phyloP scores from a whole-genome alignment of 2,888 invertebrate genomes.

The Hyposoter didymator region DNA sequence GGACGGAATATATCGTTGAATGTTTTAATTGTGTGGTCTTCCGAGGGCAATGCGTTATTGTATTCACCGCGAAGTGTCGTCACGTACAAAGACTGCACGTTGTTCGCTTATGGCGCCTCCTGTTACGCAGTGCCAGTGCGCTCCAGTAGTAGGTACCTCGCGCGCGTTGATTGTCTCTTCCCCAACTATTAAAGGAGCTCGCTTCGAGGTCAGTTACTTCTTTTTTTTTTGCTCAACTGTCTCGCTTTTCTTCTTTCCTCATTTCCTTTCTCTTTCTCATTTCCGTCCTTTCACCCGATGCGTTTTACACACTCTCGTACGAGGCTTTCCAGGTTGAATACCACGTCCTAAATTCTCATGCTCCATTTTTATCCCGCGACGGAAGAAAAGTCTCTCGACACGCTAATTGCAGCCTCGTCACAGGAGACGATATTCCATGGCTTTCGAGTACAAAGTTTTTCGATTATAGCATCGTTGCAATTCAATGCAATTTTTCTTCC shows the following conservation, averaged over 20 bases:
- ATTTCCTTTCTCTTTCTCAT: slow-evolving; percentile 6
- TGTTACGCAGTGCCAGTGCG: slow-evolving; percentile 27
- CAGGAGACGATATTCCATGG: neutral
- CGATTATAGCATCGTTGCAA: neutral
- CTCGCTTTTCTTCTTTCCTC: neutral
- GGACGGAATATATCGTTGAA: no score
- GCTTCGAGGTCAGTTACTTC: slow-evolving; percentile 1
- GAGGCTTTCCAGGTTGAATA: neutral
- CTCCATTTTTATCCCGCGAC: neutral
- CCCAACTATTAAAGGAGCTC: neutral
- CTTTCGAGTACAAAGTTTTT: neutral
- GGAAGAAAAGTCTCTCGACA: neutral
- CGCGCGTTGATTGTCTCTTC: neutral
- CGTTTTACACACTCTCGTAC: neutral
- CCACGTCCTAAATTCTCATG: neutral
- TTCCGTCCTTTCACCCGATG: neutral
- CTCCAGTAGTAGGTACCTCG: neutral
- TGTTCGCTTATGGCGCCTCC: slow-evolving; percentile 28
- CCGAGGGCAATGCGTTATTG: neutral
- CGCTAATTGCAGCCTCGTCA: neutral
- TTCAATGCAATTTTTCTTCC: no score
- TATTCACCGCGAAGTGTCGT: slow-evolving; percentile 4
- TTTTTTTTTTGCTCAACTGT: neutral
- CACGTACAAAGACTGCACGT: slow-evolving; percentile 22
- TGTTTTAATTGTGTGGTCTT: neutral